Evolutionary conservation across 2,113 vertebrate species (phyloP).

Genomic region (Ibidorhyncha struthersii): DNA sequence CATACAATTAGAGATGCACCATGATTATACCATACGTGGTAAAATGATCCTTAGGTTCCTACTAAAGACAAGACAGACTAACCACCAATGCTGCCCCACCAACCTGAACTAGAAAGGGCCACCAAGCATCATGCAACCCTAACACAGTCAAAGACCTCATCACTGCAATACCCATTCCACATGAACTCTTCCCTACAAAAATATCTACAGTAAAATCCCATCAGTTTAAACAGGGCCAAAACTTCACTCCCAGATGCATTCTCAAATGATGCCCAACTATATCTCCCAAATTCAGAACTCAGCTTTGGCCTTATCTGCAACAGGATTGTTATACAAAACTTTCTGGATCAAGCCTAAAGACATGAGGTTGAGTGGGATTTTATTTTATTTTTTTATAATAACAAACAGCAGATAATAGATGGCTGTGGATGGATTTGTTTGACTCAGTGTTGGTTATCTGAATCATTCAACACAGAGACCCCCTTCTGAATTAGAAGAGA

Average conservation of each 20-base stretch:
- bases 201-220: neutral
- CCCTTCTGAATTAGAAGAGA: neutral
- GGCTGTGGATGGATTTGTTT: neutral
- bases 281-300: neutral
- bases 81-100: neutral
- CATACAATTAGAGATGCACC: neutral
- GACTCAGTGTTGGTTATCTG: neutral
- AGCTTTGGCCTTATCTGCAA: neutral
- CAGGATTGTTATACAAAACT: neutral
- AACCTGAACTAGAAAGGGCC: neutral
- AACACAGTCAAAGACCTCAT: neutral
- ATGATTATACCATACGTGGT: accelerated
- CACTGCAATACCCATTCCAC: neutral
- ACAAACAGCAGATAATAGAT: neutral
- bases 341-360: neutral
- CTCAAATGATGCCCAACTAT: neutral
- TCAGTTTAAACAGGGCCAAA: neutral
- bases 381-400: neutral
- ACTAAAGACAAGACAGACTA: neutral
- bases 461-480: neutral
- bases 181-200: neutral
- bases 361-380: accelerated
- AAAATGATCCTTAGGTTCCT: neutral
- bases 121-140: neutral
- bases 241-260: neutral